Evolutionary conservation across 1,140 invertebrate species (phyloP).

Genomic region (Samia ricini): DNA sequence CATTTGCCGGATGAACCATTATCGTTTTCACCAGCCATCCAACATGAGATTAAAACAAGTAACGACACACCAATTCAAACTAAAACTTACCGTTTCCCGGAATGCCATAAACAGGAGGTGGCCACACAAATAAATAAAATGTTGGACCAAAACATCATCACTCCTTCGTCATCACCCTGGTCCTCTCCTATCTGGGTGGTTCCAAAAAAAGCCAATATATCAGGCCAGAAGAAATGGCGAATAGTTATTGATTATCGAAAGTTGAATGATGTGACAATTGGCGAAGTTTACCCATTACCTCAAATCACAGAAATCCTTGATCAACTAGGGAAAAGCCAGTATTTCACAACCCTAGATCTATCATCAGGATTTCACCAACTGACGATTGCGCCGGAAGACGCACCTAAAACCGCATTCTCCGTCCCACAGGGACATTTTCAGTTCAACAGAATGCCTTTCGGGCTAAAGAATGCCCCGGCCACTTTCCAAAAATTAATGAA

Average conservation of each 20-base stretch:
- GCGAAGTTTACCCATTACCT: too few relatives aligned
- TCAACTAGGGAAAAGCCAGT: too few relatives aligned
- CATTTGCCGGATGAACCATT: constrained; percentile 20
- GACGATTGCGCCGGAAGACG: constrained; percentile 23
- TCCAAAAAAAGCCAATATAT: too few relatives aligned
- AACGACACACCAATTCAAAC: neutral
- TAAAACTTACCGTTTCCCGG: constrained; percentile 9
- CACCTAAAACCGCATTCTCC: constrained; percentile 39
- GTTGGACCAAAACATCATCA: neutral
- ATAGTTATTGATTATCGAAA: too few relatives aligned
- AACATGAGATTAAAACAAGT: constrained; percentile 26
- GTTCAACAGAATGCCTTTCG: constrained; percentile 44
- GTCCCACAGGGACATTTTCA: constrained; percentile 38
- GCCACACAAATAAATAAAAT: constrained; percentile 5
- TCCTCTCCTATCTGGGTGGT: neutral
- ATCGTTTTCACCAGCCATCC: constrained; percentile 15
- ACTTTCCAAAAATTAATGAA: constrained; percentile 16
- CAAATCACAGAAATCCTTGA: neutral
- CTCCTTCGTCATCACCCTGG: too few relatives aligned
- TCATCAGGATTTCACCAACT: constrained; percentile 44
- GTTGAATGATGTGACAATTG: too few relatives aligned
- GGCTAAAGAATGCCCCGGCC: constrained; percentile 15
- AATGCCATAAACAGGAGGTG: constrained; percentile 2
- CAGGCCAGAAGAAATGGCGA: too few relatives aligned
- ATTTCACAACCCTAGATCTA: too few relatives aligned